Percentiles rank a stretch among this genome's conserved stretches.
These are phyloP conservation scores for Campylomormyrus tamandua DNA, from an alignment of 2,113 vertebrate species.

Conservation along the genomic window DNA sequence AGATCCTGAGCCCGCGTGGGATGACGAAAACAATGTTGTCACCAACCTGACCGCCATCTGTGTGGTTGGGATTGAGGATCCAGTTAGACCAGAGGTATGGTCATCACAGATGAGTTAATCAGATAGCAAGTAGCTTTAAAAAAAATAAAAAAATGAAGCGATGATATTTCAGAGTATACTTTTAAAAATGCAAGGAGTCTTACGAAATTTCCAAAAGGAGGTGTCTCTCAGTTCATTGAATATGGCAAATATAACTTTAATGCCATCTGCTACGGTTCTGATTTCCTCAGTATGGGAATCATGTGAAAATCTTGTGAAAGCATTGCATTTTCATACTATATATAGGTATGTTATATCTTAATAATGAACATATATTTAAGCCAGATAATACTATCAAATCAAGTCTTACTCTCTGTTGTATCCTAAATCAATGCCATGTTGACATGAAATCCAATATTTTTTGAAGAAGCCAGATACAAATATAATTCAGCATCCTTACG, in stretches of 20 bases:
- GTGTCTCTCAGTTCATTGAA: background rate
- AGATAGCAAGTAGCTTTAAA: background rate
- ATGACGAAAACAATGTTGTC: constrained; percentile 83
- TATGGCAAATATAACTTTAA: background rate
- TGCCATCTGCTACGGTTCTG: background rate
- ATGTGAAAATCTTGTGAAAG: background rate
- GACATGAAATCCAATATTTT: background rate
- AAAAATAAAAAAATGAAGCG: background rate
- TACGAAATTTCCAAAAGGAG: background rate
- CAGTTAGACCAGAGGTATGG: constrained; percentile 83
- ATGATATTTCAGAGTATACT: background rate
- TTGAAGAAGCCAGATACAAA: background rate
- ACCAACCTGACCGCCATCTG: constrained; percentile 85
- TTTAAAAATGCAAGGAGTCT: background rate
- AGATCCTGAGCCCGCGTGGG: constrained; percentile 86
- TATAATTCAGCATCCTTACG: background rate
- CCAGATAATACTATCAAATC: background rate
- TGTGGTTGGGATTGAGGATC: constrained; percentile 95
- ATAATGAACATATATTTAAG: background rate
- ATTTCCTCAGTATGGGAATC: background rate
- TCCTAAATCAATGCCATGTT: background rate
- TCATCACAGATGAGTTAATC: background rate
- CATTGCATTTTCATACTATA: background rate
- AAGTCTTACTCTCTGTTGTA: background rate
- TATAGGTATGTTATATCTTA: background rate